A percentile compares a stretch with the other conserved stretches of the same genome.
Conservation (phyloP, 2,888 invertebrate genomes). For the Nomada fucata region DNA sequence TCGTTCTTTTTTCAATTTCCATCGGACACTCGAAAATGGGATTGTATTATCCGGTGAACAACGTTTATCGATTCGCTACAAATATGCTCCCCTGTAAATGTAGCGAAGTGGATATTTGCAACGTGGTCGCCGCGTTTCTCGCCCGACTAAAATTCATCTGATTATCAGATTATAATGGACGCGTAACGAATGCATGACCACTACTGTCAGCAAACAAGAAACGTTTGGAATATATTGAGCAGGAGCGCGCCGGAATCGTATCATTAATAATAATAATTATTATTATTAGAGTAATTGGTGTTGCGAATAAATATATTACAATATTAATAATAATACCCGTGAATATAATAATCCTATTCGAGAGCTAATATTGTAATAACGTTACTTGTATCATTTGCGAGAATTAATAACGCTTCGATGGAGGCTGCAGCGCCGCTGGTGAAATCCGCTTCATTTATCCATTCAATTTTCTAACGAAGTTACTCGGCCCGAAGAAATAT, state of each 20-base stretch:
- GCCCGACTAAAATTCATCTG: slow-evolving; percentile 50
- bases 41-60: no score
- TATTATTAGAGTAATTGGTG: not conserved
- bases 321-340: not conserved
- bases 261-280: slow-evolving; percentile 44
- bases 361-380: slow-evolving; percentile 7
- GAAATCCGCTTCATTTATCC: not conserved
- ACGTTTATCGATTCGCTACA: no score
- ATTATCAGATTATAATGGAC: slow-evolving; percentile 52
- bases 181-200: slow-evolving; percentile 42
- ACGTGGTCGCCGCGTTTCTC: slow-evolving; percentile 9
- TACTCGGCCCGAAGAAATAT: not conserved
- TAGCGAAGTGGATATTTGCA: slow-evolving; percentile 18
- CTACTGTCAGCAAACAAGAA: slow-evolving; percentile 43
- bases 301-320: no score
- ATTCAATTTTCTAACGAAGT: not conserved
- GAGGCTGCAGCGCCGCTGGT: no score
- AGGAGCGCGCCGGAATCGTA: slow-evolving; percentile 31
- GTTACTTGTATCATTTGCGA: slow-evolving; percentile 18
- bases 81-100: not conserved
- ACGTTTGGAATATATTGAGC: slow-evolving; percentile 21
- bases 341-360: slow-evolving; percentile 33
- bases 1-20: not conserved
- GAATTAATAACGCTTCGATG: slow-evolving; percentile 8
- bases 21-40: not conserved